Evolutionary conservation across 2,113 vertebrate species (phyloP).

Genomic region (Phyllopteryx taeniolatus): DNA sequence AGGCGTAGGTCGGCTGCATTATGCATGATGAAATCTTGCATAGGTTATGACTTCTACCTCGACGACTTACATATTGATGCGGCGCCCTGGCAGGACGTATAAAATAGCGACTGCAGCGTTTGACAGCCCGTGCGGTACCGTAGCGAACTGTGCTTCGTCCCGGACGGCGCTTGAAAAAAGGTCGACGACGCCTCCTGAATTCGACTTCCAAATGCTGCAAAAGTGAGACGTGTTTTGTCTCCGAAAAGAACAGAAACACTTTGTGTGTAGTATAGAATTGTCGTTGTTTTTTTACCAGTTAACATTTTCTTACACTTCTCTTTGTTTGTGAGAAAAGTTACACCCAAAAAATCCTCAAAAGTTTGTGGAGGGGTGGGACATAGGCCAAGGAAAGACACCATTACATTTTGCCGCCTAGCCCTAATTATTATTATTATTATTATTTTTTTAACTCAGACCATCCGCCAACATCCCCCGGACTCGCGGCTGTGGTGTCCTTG

Average conservation of each 20-base stretch:
- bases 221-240: conserved; percentile 4
- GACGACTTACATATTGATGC: conserved; percentile 72
- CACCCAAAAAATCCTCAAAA: neutral
- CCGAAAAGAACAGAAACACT: neutral
- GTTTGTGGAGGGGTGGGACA: neutral
- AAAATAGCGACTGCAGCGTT: conserved; percentile 63
- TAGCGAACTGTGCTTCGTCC: conserved; percentile 29
- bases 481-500: too few relatives aligned
- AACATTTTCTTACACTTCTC: neutral
- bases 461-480: too few relatives aligned
- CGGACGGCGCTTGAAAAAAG: conserved; percentile 37
- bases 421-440: too few relatives aligned
- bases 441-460: too few relatives aligned
- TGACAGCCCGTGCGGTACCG: conserved; percentile 54
- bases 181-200: conserved; percentile 56
- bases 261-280: neutral
- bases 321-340: neutral
- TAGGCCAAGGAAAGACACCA: neutral
- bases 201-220: conserved; percentile 26
- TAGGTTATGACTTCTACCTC: conserved; percentile 72
- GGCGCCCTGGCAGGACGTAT: conserved; percentile 64
- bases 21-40: conserved; percentile 75
- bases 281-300: neutral
- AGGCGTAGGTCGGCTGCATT: conserved; percentile 72
- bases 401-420: neutral